These are phyloP conservation scores for Aplodontia rufa DNA, from an alignment of 2,113 vertebrate species.

Conservation along the genomic window DNA sequence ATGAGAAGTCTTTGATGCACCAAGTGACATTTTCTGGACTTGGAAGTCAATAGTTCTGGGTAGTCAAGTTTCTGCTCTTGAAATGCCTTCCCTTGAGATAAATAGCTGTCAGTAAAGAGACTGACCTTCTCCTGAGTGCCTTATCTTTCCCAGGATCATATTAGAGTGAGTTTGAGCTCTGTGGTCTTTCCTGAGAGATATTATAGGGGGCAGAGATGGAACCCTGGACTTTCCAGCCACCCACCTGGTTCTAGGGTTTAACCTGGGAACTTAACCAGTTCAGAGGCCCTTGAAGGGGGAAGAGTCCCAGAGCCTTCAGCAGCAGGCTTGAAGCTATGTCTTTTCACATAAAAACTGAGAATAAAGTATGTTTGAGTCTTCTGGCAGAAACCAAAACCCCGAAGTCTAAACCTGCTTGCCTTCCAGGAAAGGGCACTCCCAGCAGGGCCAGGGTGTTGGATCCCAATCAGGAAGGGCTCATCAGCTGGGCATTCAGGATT, in stretches of 20 bases:
- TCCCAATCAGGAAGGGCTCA: neutral
- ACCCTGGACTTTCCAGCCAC: neutral
- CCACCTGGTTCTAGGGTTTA: neutral
- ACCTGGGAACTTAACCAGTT: neutral
- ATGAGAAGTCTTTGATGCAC: neutral
- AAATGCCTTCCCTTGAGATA: neutral
- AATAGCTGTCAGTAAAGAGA: neutral
- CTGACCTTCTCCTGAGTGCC: neutral
- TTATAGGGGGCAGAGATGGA: too few relatives aligned
- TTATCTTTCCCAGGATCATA: neutral
- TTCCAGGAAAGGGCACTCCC: neutral
- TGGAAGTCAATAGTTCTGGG: neutral
- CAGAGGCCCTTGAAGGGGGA: neutral
- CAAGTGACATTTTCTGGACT: neutral
- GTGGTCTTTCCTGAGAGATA: neutral
- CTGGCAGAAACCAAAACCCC: neutral
- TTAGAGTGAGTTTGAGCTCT: neutral
- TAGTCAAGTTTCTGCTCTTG: neutral
- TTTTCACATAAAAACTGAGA: neutral
- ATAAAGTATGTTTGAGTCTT: neutral
- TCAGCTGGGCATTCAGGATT: too few relatives aligned
- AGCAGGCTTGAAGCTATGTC: neutral
- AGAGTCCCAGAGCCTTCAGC: neutral
- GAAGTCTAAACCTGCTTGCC: neutral
- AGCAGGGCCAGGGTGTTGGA: too few relatives aligned